phyloP scores from a whole-genome alignment of 2,797 vertebrate genomes.

The Margarornis squamiger region DNA sequence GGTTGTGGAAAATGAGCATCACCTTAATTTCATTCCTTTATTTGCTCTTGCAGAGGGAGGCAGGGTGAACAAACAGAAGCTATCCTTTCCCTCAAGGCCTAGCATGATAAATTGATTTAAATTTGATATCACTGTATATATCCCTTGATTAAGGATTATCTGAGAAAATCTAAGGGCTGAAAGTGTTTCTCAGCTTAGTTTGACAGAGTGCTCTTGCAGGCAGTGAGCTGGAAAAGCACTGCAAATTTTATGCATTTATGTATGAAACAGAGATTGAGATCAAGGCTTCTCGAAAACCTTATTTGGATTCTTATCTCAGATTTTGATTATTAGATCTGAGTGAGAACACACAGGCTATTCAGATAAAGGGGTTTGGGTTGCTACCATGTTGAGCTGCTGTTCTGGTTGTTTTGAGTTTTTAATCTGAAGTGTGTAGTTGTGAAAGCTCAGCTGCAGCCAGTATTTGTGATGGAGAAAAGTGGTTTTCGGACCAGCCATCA shows the following conservation, averaged over 20 bases:
- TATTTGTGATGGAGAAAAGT: background rate
- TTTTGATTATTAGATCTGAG: slow-evolving; percentile 17
- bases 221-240: background rate
- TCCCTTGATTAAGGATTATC: slow-evolving; percentile 30
- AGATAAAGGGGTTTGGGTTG: background rate
- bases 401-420: background rate
- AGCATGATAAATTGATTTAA: background rate
- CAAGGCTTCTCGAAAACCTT: background rate
- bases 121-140: background rate
- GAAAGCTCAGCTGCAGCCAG: background rate
- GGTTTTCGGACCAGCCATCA: background rate
- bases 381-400: background rate
- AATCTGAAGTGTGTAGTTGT: background rate
- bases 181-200: background rate
- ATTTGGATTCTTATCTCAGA: slow-evolving; percentile 14
- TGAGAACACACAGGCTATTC: background rate
- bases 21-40: background rate
- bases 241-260: slow-evolving; percentile 20
- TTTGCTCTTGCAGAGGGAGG: background rate
- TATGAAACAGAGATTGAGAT: slow-evolving; percentile 1
- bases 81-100: background rate
- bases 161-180: slow-evolving; percentile 8
- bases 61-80: background rate
- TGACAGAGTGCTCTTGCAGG: background rate
- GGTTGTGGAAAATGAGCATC: background rate